Percentiles rank a stretch among this genome's conserved stretches.
phyloP scores from a whole-genome alignment of 1,140 invertebrate species.

The Drosophila yakuba region DNA sequence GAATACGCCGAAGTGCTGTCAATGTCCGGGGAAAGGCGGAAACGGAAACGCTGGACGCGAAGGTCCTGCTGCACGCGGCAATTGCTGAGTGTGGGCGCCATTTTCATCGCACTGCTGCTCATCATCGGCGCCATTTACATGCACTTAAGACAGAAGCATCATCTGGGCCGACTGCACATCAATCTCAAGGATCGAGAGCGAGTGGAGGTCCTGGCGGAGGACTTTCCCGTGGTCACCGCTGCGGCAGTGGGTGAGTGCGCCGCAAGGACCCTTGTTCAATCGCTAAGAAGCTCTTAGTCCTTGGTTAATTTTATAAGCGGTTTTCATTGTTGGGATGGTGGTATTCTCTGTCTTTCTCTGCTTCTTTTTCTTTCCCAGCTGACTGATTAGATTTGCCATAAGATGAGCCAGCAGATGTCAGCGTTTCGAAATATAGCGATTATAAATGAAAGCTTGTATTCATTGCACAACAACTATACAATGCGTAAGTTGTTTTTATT shows the following conservation, averaged over 20 bases:
- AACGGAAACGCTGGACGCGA: not conserved
- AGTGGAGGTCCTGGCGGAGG: not conserved
- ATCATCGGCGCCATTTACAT: slow-evolving; percentile 66
- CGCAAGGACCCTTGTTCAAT: slow-evolving; percentile 16
- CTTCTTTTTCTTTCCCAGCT: slow-evolving; percentile 26
- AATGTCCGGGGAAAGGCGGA: not conserved
- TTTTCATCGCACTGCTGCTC: slow-evolving; percentile 55
- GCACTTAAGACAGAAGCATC: slow-evolving; percentile 63
- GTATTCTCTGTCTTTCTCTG: slow-evolving; percentile 1
- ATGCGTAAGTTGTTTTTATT: not conserved
- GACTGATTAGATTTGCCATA: slow-evolving; percentile 33
- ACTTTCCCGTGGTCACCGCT: slow-evolving; percentile 15
- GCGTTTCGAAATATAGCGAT: not conserved
- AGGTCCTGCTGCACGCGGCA: slow-evolving; percentile 22
- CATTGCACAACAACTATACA: too few relatives aligned
- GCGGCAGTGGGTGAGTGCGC: slow-evolving; percentile 32
- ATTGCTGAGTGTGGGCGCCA: slow-evolving; percentile 45
- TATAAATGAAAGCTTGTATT: not conserved
- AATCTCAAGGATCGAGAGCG: not conserved
- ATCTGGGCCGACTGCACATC: slow-evolving; percentile 65
- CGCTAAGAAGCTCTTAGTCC: slow-evolving; percentile 12
- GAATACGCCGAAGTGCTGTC: slow-evolving; percentile 23
- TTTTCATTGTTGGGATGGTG: slow-evolving; percentile 4
- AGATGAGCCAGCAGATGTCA: slow-evolving; percentile 14
- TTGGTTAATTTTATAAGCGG: slow-evolving; percentile 29